A percentile compares a stretch with the other conserved stretches of the same genome.
Conservation (phyloP, 2,888 invertebrate species). For the Andrena camellia region DNA sequence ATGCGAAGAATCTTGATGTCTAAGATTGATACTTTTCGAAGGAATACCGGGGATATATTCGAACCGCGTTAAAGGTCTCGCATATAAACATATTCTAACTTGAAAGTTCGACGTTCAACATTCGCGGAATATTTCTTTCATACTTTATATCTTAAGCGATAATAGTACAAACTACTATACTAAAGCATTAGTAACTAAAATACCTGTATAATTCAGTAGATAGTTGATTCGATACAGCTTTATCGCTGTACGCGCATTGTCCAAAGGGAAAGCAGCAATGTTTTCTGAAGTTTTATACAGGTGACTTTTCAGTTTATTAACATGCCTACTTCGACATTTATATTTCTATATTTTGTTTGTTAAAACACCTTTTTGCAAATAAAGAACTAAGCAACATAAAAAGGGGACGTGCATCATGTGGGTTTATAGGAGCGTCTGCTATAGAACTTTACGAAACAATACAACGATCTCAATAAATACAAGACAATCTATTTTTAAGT, state of each 20-base stretch:
- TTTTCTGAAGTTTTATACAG: constrained; percentile 52
- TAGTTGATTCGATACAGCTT: not conserved
- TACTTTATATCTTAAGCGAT: not conserved
- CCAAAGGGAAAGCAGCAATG: constrained; percentile 11
- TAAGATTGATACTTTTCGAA: not conserved
- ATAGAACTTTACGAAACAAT: no score
- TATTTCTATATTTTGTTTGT: constrained; percentile 40
- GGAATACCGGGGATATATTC: not conserved
- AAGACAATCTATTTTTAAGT: no score
- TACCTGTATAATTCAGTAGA: constrained; percentile 49
- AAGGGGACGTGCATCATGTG: no score
- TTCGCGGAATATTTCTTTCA: constrained; percentile 1
- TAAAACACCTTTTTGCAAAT: constrained; percentile 45
- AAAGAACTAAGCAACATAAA: constrained; percentile 30
- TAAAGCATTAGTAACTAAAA: constrained; percentile 5
- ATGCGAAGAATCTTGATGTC: not conserved
- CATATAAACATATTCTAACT: not conserved
- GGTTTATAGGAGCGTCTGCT: no score
- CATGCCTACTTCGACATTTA: constrained; percentile 16
- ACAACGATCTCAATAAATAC: no score
- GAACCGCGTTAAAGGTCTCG: not conserved
- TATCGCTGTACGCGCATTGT: not conserved
- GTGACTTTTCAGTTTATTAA: constrained; percentile 47
- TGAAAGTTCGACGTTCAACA: not conserved
- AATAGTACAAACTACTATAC: constrained; percentile 35